phyloP scores from a whole-genome alignment of 2,113 vertebrate species.

The Hystrix cristata region DNA sequence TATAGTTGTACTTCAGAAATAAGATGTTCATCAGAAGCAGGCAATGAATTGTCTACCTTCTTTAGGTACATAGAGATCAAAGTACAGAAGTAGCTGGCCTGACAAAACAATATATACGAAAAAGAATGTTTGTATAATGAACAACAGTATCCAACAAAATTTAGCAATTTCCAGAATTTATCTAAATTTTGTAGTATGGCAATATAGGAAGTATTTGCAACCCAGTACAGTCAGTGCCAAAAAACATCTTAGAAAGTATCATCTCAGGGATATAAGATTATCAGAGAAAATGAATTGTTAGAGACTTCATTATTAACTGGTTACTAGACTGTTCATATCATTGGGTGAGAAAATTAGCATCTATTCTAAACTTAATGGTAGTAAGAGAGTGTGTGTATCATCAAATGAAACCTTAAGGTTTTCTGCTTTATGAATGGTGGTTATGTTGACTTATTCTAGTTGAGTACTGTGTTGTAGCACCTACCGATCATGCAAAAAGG shows the following conservation, averaged over 20 bases:
- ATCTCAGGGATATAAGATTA: neutral
- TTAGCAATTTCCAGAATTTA: conserved; percentile 14
- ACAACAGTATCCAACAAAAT: conserved; percentile 49
- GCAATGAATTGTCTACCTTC: neutral
- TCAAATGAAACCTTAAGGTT: neutral
- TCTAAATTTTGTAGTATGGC: neutral
- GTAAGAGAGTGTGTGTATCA: neutral
- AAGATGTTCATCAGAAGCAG: neutral
- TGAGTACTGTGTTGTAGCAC: neutral
- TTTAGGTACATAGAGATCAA: conserved; percentile 1
- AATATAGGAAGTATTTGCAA: conserved; percentile 32
- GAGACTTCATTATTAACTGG: neutral
- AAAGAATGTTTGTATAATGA: conserved; percentile 5
- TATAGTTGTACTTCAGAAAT: neutral
- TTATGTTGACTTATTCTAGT: neutral
- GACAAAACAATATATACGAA: neutral
- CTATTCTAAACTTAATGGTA: conserved; percentile 35
- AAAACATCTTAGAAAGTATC: neutral
- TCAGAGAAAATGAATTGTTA: conserved; percentile 33
- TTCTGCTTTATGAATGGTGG: neutral
- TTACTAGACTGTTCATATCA: neutral
- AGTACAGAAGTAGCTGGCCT: neutral
- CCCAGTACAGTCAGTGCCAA: neutral
- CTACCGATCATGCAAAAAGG: neutral
- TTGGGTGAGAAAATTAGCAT: neutral